A percentile compares a stretch with the other conserved stretches of the same genome.
Evolutionary conservation across 2,113 vertebrate species (phyloP).

Genomic region (Oophaga pumilio): DNA sequence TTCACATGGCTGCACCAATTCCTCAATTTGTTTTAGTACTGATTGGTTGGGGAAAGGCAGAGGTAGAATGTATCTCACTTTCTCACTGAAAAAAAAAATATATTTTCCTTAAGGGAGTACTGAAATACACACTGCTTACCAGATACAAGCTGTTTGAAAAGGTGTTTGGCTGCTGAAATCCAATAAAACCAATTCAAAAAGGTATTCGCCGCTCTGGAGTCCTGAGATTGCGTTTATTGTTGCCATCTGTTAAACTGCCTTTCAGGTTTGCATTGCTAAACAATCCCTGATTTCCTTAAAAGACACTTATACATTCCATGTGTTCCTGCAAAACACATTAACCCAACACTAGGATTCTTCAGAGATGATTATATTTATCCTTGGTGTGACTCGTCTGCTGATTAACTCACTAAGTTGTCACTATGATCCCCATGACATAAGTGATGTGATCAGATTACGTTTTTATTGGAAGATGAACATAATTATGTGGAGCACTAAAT

Average conservation of each 20-base stretch:
- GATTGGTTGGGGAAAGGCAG: slow-evolving; percentile 25
- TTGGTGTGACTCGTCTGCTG: slow-evolving; percentile 14
- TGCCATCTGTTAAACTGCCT: slow-evolving; percentile 67
- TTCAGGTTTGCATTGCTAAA: slow-evolving; percentile 63
- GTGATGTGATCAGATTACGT: not conserved
- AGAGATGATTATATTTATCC: slow-evolving; percentile 26
- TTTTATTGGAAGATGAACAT: slow-evolving; percentile 21
- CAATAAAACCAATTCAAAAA: slow-evolving; percentile 67
- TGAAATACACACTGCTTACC: slow-evolving; percentile 54
- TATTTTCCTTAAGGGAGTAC: slow-evolving; percentile 46
- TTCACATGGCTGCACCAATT: slow-evolving; percentile 33
- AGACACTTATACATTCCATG: slow-evolving; percentile 53
- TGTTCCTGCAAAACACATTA: slow-evolving; percentile 32
- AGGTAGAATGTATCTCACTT: slow-evolving; percentile 33
- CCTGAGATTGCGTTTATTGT: slow-evolving; percentile 64
- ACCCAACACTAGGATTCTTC: slow-evolving; percentile 33
- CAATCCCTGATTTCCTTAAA: slow-evolving; percentile 62
- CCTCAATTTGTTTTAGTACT: slow-evolving; percentile 36
- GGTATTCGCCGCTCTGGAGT: slow-evolving; percentile 65
- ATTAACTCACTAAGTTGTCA: slow-evolving; percentile 9
- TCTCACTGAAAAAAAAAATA: slow-evolving; percentile 13
- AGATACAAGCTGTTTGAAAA: slow-evolving; percentile 57
- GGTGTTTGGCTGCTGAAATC: slow-evolving; percentile 58
- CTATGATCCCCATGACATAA: slow-evolving; percentile 5
- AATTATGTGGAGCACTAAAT: not conserved